Evolutionary conservation across 2,113 vertebrate genomes (phyloP).

Genomic region (Carollia perspicillata): DNA sequence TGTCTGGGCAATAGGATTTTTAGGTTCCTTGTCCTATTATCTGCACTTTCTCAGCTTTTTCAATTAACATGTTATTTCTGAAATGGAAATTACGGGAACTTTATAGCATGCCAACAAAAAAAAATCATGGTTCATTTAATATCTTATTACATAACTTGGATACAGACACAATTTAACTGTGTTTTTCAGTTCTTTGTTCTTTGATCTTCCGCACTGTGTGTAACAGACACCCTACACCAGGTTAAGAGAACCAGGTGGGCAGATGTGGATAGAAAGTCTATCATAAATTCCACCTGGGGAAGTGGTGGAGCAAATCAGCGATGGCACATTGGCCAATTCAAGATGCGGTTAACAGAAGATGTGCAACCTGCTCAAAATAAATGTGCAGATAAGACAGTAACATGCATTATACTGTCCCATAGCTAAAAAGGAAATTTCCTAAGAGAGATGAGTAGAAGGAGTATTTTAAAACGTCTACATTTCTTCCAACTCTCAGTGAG

Average conservation of each 20-base stretch:
- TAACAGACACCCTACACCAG: conserved; percentile 51
- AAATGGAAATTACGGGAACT: not conserved
- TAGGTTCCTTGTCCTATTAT: not conserved
- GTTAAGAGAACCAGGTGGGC: conserved; percentile 66
- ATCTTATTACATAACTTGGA: conserved; percentile 49
- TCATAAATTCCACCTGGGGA: conserved; percentile 64
- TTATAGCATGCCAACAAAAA: not conserved
- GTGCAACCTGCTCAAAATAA: conserved; percentile 73
- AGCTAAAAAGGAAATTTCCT: conserved; percentile 27
- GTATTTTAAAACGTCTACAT: conserved; percentile 32
- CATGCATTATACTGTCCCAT: not conserved
- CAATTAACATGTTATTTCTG: not conserved
- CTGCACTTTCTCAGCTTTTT: not conserved
- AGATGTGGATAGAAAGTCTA: conserved; percentile 72
- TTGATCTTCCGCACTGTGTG: not conserved
- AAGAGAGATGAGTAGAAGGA: not conserved
- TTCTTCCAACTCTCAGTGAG: not conserved
- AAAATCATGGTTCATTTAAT: conserved; percentile 37
- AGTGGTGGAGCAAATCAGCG: conserved; percentile 60
- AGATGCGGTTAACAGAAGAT: conserved; percentile 71
- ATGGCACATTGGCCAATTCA: conserved; percentile 54
- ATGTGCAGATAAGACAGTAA: conserved; percentile 51
- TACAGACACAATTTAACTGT: conserved; percentile 35
- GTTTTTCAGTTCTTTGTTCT: conserved; percentile 8
- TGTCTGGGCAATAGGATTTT: not conserved